Percentiles rank a stretch among this genome's conserved stretches.
These are phyloP conservation scores for Cyprinodon tularosa DNA, from an alignment of 2,113 vertebrate species.

Conservation along the genomic window DNA sequence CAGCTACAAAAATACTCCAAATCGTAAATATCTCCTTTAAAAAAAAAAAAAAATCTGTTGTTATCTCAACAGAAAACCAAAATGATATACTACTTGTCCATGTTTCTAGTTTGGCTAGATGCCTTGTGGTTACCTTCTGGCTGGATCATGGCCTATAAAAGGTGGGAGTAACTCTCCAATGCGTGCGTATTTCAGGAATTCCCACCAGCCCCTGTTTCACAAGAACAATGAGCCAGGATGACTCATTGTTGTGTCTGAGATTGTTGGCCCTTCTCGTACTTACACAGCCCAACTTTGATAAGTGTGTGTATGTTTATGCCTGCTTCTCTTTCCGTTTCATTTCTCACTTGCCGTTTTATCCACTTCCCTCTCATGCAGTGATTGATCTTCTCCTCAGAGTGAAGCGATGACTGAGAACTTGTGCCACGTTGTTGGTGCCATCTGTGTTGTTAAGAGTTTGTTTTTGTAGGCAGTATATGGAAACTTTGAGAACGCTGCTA, in stretches of 20 bases:
- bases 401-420: constrained; percentile 46
- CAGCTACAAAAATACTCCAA: no score
- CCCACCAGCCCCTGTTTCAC: constrained; percentile 47
- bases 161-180: constrained; percentile 9
- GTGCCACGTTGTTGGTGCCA: constrained; percentile 45
- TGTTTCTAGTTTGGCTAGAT: not conserved
- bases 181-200: constrained; percentile 41
- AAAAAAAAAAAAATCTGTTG: no score
- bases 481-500: constrained; percentile 24
- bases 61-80: no score
- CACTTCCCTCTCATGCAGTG: constrained; percentile 44
- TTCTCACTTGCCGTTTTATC: constrained; percentile 52
- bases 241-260: constrained; percentile 68
- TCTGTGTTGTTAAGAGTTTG: constrained; percentile 58
- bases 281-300: constrained; percentile 11
- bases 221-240: constrained; percentile 54
- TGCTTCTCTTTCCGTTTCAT: constrained; percentile 44
- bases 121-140: not conserved
- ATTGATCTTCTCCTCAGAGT: constrained; percentile 66
- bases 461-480: constrained; percentile 41
- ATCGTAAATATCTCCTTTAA: no score
- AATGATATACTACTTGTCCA: no score
- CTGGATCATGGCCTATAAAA: constrained; percentile 1
- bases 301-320: constrained; percentile 19
- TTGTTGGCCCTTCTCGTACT: constrained; percentile 31